A percentile compares a stretch with the other conserved stretches of the same genome.
Conservation (phyloP, 2,113 vertebrate genomes). For the Phaethon lepturus region DNA sequence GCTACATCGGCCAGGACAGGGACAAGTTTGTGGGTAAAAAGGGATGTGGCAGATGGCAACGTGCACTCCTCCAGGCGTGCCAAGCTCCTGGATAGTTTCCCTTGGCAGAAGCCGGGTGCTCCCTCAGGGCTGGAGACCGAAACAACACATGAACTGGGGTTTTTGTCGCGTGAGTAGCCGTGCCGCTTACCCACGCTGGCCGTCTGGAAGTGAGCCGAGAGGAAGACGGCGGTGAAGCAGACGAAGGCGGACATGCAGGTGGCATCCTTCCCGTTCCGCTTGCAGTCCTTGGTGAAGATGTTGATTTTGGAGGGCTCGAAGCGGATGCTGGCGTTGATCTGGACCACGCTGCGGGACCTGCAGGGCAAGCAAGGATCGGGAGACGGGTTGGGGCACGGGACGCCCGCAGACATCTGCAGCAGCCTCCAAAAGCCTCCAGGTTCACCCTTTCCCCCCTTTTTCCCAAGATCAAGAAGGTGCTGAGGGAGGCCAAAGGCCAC, state of each 20-base stretch:
- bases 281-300: conserved; percentile 95
- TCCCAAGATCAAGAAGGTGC: not conserved
- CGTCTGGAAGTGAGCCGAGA: conserved; percentile 79
- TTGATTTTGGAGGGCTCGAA: conserved; percentile 95
- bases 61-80: accelerated
- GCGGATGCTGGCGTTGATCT: conserved; percentile 82
- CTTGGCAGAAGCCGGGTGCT: accelerated
- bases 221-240: conserved; percentile 89
- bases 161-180: accelerated
- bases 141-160: accelerated
- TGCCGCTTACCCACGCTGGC: conserved; percentile 83
- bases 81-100: not conserved
- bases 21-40: not conserved
- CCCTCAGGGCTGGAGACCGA: accelerated
- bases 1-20: not conserved
- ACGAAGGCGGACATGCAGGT: conserved; percentile 91
- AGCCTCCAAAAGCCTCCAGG: not conserved
- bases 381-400: accelerated
- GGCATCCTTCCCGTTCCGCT: conserved; percentile 87
- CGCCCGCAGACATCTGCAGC: accelerated
- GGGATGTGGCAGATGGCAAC: not conserved
- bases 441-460: not conserved
- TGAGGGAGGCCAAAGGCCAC: not conserved
- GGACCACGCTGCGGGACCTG: conserved; percentile 92
- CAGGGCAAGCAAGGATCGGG: accelerated